Evolutionary conservation across 2,888 invertebrate genomes (phyloP), one percentile per base, ranked within the genome.

Genomic region (Yponomeuta cagnagella): DNA sequence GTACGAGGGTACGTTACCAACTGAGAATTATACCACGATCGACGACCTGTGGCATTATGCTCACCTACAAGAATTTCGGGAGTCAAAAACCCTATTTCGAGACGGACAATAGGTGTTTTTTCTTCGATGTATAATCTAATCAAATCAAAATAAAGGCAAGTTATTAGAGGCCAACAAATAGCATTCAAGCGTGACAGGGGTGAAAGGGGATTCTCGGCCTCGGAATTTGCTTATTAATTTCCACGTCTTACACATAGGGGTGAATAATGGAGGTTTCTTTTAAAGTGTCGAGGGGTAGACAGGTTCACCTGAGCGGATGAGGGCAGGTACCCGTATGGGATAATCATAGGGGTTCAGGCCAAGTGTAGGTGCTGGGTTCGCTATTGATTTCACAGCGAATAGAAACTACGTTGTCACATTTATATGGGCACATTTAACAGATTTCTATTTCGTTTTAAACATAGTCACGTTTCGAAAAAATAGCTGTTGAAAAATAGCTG

Each of bases 231-330:
- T 82, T 78, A 82, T 83, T 81, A 80, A 73, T 70, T 68, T 70
- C 64, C 30, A 64, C 70, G 48, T 65, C 70, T 69, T 70, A 69
- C 10, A 52, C 37, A 65, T 58, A 68, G 63, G 70, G 72, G 72
- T 72, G 72, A 70, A 70, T 72, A 70, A 72, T 67, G 31, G 23
- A 65, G 66, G 37, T 70, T 65, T 31, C 64, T 72, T 70, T 71
- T 69, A 48, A 63, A 48, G 66, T 66, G 48, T 12, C 77, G 82
- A 81, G 87, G 90, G 87, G 88, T 87, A 83, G 76, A 80, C 73
- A 74, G 76, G 78, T 83, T 85, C 90, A 90, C 86, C 86, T 90
- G 89, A 88, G 83, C 78, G 77, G 73, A 81, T 84, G 78, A 82
- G 85, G 86, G 85, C 86, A 89, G 89, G 88, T 88, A 87, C 86